A percentile compares a stretch with the other conserved stretches of the same genome.
phyloP scores from a whole-genome alignment of 2,113 vertebrate species.

The Bubalus kerabau region DNA sequence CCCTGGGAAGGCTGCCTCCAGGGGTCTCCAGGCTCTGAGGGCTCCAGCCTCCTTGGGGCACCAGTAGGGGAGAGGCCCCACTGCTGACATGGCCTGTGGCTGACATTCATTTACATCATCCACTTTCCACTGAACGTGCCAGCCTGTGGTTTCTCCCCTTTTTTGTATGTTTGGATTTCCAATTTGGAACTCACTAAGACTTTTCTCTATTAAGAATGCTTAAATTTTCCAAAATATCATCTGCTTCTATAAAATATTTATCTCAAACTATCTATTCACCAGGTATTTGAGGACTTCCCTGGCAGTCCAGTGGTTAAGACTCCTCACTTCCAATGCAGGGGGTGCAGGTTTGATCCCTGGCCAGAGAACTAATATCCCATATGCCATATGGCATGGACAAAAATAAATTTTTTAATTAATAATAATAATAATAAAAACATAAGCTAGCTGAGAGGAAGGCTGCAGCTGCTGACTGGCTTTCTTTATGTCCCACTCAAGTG shows the following conservation, averaged over 20 bases:
- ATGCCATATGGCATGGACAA: neutral
- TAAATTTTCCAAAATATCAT: constrained; percentile 6
- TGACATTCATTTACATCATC: neutral
- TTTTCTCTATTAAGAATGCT: constrained; percentile 13
- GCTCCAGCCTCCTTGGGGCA: neutral
- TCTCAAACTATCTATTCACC: neutral
- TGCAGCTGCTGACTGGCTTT: neutral
- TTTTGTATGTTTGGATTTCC: neutral
- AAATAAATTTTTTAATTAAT: neutral
- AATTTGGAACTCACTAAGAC: neutral
- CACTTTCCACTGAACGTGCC: neutral
- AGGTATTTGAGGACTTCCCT: neutral
- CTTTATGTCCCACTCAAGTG: neutral
- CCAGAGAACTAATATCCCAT: neutral
- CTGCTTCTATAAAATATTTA: neutral
- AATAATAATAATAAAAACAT: neutral
- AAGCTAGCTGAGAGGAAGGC: neutral
- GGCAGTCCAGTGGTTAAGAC: neutral
- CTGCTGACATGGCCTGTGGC: neutral
- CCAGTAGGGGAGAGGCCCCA: neutral
- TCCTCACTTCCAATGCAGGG: neutral
- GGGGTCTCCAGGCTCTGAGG: neutral
- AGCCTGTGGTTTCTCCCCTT: neutral
- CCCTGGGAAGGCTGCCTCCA: neutral
- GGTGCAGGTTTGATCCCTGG: neutral